phyloP scores from a whole-genome alignment of 2,113 vertebrate species.

The Nibea coibor region DNA sequence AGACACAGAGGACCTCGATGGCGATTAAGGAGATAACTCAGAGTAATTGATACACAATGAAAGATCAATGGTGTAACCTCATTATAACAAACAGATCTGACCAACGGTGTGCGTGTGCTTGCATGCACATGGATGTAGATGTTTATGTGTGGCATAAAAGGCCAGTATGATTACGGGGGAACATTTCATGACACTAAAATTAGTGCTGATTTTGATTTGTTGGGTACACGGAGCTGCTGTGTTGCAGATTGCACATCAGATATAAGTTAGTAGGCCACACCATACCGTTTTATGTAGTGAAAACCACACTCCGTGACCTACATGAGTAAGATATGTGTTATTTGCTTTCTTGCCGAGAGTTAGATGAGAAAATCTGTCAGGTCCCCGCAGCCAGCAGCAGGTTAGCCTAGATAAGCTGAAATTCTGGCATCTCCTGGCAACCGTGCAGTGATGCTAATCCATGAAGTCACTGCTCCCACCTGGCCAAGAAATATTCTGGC shows the following conservation, averaged over 20 bases:
- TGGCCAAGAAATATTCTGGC: no score
- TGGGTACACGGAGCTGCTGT: not conserved
- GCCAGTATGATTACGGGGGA: not conserved
- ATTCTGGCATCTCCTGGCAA: not conserved
- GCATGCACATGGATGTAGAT: not conserved
- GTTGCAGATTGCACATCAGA: no score
- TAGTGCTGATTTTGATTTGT: not conserved
- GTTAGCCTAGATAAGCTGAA: not conserved
- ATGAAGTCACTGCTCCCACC: no score
- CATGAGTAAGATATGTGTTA: not conserved
- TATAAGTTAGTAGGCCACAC: not conserved
- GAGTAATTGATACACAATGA: slow-evolving; percentile 14
- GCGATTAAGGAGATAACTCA: not conserved
- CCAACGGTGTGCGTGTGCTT: not conserved
- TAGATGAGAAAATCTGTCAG: not conserved
- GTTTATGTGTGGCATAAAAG: not conserved
- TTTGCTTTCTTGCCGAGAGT: no score
- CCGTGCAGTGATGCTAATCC: no score
- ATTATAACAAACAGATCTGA: slow-evolving; percentile 1
- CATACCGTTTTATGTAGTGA: not conserved
- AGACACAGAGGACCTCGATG: not conserved
- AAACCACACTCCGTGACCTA: not conserved
- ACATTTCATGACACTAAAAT: not conserved
- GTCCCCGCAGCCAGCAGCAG: not conserved
- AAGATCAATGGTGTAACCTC: slow-evolving; percentile 13